phyloP scores from a whole-genome alignment of 2,113 vertebrate species.

The Cyphomyrus discorhynchus region DNA sequence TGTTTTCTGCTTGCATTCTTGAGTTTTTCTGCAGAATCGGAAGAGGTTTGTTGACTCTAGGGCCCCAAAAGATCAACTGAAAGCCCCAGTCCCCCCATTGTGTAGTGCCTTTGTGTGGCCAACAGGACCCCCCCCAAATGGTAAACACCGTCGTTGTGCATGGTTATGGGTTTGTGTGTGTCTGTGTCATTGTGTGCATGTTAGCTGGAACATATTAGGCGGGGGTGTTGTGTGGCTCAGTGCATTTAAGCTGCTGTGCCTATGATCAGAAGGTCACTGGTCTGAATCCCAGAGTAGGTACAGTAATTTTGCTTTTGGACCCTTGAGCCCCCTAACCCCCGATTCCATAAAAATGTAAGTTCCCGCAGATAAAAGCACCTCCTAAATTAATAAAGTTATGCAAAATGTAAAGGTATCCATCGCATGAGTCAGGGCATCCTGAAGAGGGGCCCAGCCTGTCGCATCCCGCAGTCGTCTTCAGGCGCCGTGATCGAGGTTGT shows the following conservation, averaged over 20 bases:
- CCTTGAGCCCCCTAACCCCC: not conserved
- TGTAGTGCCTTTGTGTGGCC: not conserved
- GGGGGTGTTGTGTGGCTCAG: not conserved
- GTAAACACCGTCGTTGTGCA: not conserved
- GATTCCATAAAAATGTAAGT: not conserved
- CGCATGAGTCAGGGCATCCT: not conserved
- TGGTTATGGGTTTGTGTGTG: not conserved
- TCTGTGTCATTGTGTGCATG: not conserved
- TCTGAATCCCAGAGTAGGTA: not conserved
- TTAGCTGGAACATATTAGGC: not conserved
- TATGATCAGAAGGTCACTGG: not conserved
- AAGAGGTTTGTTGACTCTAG: not conserved
- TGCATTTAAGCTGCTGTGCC: not conserved
- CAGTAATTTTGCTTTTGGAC: not conserved
- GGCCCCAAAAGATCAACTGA: not conserved
- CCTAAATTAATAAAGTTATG: not conserved
- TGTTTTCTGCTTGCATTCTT: not conserved
- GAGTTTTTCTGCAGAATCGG: not conserved
- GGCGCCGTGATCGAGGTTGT: not conserved
- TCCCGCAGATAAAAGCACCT: not conserved
- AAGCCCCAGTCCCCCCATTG: not conserved
- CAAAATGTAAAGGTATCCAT: not conserved
- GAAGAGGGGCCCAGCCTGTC: not conserved
- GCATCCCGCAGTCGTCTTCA: not conserved
- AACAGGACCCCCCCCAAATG: not conserved